Evolutionary conservation across 1,140 invertebrate genomes (phyloP).

Genomic region (Bombus haemorrhoidalis): DNA sequence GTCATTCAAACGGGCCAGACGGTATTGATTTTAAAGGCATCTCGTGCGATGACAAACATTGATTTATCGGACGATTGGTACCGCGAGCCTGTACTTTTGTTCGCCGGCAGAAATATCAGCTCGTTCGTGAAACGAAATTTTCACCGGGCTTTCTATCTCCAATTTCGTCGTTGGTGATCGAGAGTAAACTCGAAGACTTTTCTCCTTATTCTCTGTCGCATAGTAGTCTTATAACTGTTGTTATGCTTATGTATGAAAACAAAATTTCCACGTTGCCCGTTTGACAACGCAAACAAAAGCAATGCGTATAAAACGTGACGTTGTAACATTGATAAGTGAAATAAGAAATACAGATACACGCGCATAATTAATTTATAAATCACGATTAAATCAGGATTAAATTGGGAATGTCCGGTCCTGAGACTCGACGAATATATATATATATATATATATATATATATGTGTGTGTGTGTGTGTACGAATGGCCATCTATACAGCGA

Average conservation of each 20-base stretch:
- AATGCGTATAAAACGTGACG: too few relatives aligned
- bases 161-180: neutral
- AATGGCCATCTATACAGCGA: neutral
- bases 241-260: neutral
- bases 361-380: too few relatives aligned
- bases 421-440: too few relatives aligned
- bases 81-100: neutral
- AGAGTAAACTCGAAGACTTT: neutral
- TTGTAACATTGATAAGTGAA: too few relatives aligned
- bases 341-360: too few relatives aligned
- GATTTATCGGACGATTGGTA: neutral
- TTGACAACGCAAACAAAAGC: neutral
- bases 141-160: neutral
- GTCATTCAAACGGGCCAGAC: neutral
- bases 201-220: too few relatives aligned
- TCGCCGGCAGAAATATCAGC: too few relatives aligned
- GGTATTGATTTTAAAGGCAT: slow-evolving; percentile 30
- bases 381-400: too few relatives aligned
- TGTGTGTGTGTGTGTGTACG: too few relatives aligned
- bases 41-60: slow-evolving; percentile 1
- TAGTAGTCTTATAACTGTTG: too few relatives aligned
- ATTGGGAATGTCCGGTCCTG: too few relatives aligned
- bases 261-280: neutral
- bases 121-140: neutral
- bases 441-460: too few relatives aligned